Percentiles rank a stretch among this genome's conserved stretches.
Conservation (phyloP, 2,113 vertebrate species). For the Pipa parva region DNA sequence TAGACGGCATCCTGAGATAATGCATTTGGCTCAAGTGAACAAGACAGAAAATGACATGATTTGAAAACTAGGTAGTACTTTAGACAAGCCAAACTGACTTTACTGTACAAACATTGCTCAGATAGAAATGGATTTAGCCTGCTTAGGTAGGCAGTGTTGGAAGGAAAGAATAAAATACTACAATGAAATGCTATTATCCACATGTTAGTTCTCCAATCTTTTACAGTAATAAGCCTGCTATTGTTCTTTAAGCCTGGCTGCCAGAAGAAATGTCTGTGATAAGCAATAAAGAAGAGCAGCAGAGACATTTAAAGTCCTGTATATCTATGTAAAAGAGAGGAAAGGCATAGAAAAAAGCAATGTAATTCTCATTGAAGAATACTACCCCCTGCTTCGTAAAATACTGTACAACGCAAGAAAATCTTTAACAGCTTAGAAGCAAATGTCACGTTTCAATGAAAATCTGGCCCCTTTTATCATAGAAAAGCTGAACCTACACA, state of each 20-base stretch:
- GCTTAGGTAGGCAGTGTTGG: constrained; percentile 25
- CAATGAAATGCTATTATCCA: constrained; percentile 29
- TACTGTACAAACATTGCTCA: constrained; percentile 12
- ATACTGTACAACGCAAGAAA: too few relatives aligned
- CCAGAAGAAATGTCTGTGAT: constrained; percentile 22
- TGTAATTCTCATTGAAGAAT: too few relatives aligned
- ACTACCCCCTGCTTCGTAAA: too few relatives aligned
- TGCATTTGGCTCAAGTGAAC: constrained; percentile 5
- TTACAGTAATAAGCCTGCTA: constrained; percentile 28
- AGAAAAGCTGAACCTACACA: too few relatives aligned
- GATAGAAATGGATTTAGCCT: constrained; percentile 19
- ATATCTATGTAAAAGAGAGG: constrained; percentile 7
- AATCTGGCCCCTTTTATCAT: too few relatives aligned
- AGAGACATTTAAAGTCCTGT: not conserved
- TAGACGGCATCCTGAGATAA: too few relatives aligned
- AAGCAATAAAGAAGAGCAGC: constrained; percentile 27
- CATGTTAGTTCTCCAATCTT: constrained; percentile 22
- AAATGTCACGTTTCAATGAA: too few relatives aligned
- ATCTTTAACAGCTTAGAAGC: too few relatives aligned
- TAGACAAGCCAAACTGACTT: constrained; percentile 9
- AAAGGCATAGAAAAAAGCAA: constrained; percentile 3
- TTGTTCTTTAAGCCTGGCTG: constrained; percentile 31
- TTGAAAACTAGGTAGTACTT: not conserved
- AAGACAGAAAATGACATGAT: constrained; percentile 11
- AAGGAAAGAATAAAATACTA: constrained; percentile 16